Base-by-base conservation (phyloP, 1,140 invertebrate species). In the Pseudomyrmex flavicornis region DNA sequence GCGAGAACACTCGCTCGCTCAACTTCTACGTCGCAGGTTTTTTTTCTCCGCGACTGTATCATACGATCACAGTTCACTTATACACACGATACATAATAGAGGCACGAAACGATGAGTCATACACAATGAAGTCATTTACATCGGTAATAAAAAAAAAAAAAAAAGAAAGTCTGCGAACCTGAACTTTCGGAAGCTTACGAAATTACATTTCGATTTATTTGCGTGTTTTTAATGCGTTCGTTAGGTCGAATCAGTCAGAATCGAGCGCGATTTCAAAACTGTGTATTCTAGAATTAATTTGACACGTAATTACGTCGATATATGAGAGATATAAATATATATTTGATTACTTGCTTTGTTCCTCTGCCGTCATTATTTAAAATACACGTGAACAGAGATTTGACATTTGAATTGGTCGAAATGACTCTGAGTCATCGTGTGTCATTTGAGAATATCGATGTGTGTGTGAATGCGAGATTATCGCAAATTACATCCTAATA, bases 71-170 rank as follows among this genome's bases (percentile, higher is more conserved):
- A 63, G 58, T 15, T 50, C 52, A 17, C 13, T 63, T 17, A 35
- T 44, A 61, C 20, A 72, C 50, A 35, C 35, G 4, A 35, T 35
- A 35, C 35, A 26, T 26, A 26, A 26, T 35, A 35, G 5, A 76
- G 58, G 17, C 84, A 52, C 52, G 61, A 85, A 65, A 68, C 76
- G 76, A 82, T 85, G 84, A 85, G 26, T 86, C 85, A 86, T 10
- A 65, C 48, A 59, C 35, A 73, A 66, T 82, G 61, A 80, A 86
- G 68, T 86, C 85, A 86, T 59, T 69, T 73, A 62, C 15, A 70
- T 44, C 44, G 84, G n/a, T 20, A 82, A 73, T 82, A 82, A 86
- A 86, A 82, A 61, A 76, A 66, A 61, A 35, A 35, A 7, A 76
- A 66, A 61, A 35, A 35, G 7, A 35, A 85, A 82, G 22, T 26